Evolutionary conservation across 1,140 invertebrate species (phyloP), one percentile per base, ranked within the genome.

Genomic region (Rhagoletis zephyria): DNA sequence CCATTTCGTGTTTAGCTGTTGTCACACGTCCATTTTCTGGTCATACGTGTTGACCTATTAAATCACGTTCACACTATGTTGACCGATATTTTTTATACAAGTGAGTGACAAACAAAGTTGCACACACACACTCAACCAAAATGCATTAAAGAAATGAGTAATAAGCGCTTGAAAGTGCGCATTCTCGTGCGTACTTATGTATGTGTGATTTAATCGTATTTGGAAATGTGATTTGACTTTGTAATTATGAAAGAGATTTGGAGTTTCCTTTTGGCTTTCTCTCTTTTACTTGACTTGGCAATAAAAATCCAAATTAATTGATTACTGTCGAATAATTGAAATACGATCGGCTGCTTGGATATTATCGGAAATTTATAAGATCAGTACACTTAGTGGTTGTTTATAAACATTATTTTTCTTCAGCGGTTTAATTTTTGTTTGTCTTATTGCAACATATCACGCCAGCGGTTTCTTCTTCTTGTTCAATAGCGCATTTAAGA

Each of bases 11-110:
- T 81, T 12, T 48, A 56, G 56, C 74, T 56, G 14, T 51, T 81
- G 74, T 81, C 45, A 81, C 74, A 81, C 74, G 74, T 81, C 9
- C 74, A 9, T 56, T 2, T 59, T 51, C n/a, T 81, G 48, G 2
- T 81, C 45, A 81, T 59, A 81, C 74, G 74, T 81, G 74, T 51
- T 59, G 51, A 81, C 74, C 74, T 81, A 81, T 81, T 81, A 81
- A 81, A 59, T 81, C 74, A 81, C 74, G 74, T 81, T 56, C 74
- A 59, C 74, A 56, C 48, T 81, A 2, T 19, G 19, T 56, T 81
- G 48, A 56, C 74, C 74, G 42, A 81, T 9, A 12, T 42, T n/a
- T 0, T 19, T 19, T 81, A 56, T 51, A 3, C 12, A 42, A 0
- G n/a, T 77, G 45, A 77, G 12, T 77, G 42, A 45, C 45, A 51